Percentiles rank a stretch among this genome's conserved stretches.
Evolutionary conservation across 2,888 invertebrate genomes (phyloP).

Genomic region (Cryptocephalus primarius): DNA sequence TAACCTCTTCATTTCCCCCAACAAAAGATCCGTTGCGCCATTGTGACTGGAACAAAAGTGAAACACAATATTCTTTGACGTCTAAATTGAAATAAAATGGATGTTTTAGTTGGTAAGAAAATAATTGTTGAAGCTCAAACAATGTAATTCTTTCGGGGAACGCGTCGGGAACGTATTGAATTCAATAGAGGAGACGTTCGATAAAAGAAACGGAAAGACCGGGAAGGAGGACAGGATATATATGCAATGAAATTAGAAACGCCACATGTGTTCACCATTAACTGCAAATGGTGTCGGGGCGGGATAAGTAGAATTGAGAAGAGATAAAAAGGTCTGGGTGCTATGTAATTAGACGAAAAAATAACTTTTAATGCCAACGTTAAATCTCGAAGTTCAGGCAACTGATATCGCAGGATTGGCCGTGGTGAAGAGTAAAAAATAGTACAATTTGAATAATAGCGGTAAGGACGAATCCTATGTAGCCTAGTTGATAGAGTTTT

Average conservation of each 20-base stretch:
- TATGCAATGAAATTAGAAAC: slow-evolving; percentile 2
- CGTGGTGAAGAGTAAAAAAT: too few relatives aligned
- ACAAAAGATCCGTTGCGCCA: neutral
- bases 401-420: too few relatives aligned
- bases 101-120: slow-evolving; percentile 4
- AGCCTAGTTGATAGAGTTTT: too few relatives aligned
- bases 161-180: slow-evolving; percentile 2
- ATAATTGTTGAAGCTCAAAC: slow-evolving; percentile 5
- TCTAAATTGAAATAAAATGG: slow-evolving; percentile 3
- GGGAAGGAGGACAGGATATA: neutral
- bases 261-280: slow-evolving; percentile 1
- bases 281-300: too few relatives aligned
- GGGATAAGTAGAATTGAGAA: too few relatives aligned
- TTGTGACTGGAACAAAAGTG: slow-evolving; percentile 3
- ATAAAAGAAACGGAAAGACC: slow-evolving; percentile 2
- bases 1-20: too few relatives aligned
- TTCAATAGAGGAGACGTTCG: slow-evolving; percentile 3
- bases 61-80: slow-evolving; percentile 2
- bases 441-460: too few relatives aligned
- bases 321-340: too few relatives aligned
- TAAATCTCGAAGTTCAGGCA: too few relatives aligned
- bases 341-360: too few relatives aligned
- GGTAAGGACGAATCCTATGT: too few relatives aligned
- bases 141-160: slow-evolving; percentile 4
- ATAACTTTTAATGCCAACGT: too few relatives aligned